Percentiles rank a stretch among this genome's conserved stretches.
Conservation (phyloP, 92 coral and sea anemone genomes). For the Hydrozoanthus gracilis region DNA sequence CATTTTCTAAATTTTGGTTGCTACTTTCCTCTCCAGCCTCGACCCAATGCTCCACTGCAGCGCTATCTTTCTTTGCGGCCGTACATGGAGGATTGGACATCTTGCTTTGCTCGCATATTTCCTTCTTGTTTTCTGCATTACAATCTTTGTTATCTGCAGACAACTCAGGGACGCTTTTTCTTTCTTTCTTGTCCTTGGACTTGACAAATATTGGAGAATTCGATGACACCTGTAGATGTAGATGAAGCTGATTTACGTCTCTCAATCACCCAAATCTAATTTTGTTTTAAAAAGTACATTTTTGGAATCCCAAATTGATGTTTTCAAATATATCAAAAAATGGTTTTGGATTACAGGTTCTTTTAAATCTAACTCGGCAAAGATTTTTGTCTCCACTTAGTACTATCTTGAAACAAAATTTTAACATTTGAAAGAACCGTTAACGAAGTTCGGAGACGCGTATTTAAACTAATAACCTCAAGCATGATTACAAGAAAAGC, state of each 20-base stretch:
- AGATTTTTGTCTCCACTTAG: too few relatives aligned
- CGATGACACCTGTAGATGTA: background rate
- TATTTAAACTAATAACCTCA: too few relatives aligned
- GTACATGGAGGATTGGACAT: background rate
- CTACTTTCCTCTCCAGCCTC: background rate
- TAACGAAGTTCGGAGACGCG: too few relatives aligned
- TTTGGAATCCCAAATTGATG: too few relatives aligned
- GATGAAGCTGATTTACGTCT: background rate
- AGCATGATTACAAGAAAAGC: too few relatives aligned
- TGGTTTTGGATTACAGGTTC: too few relatives aligned
- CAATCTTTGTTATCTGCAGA: background rate
- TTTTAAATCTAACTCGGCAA: too few relatives aligned
- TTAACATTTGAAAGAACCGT: too few relatives aligned
- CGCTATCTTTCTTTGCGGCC: background rate
- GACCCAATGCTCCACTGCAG: background rate
- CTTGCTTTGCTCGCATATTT: background rate
- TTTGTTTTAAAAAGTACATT: too few relatives aligned
- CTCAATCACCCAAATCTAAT: background rate
- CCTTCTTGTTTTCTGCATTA: background rate
- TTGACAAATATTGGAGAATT: background rate
- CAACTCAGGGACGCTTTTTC: background rate
- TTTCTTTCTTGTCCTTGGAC: background rate
- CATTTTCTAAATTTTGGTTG: background rate
- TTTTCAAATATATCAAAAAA: too few relatives aligned
- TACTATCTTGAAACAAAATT: too few relatives aligned